Evolutionary conservation across 1,140 invertebrate species (phyloP).

Genomic region (Pogonomyrmex barbatus): DNA sequence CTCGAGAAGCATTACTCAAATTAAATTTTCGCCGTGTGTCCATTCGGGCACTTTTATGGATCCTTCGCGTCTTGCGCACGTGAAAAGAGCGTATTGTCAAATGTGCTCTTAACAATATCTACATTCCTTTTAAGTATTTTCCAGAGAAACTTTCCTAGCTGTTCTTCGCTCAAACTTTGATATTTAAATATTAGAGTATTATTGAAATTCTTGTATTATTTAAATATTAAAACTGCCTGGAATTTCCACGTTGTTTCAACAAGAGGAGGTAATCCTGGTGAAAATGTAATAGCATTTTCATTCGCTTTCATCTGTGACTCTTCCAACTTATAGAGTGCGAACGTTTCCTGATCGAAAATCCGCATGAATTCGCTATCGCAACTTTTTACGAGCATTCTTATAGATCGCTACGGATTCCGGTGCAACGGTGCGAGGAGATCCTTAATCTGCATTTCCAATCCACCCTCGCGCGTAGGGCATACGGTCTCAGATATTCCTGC

Average conservation of each 20-base stretch:
- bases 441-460: conserved; percentile 54
- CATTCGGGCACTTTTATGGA: not conserved
- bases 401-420: conserved; percentile 48
- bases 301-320: not conserved
- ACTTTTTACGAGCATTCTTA: conserved; percentile 40
- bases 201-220: not conserved
- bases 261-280: not conserved
- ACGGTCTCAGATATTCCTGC: conserved; percentile 44
- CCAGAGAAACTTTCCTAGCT: not conserved
- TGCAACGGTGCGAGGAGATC: conserved; percentile 46
- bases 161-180: no score
- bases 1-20: conserved; percentile 47
- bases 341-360: conserved; percentile 36
- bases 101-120: conserved; percentile 27
- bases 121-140: not conserved
- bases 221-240: not conserved
- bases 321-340: not conserved
- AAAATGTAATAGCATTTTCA: not conserved
- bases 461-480: not conserved
- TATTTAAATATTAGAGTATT: not conserved
- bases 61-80: not conserved
- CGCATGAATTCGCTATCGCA: conserved; percentile 43
- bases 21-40: conserved; percentile 39
- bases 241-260: not conserved
- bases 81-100: conserved; percentile 25